Evolutionary conservation across 2,113 vertebrate genomes (phyloP), one percentile per base, ranked within the genome.

Genomic region (Prionailurus bengalensis): DNA sequence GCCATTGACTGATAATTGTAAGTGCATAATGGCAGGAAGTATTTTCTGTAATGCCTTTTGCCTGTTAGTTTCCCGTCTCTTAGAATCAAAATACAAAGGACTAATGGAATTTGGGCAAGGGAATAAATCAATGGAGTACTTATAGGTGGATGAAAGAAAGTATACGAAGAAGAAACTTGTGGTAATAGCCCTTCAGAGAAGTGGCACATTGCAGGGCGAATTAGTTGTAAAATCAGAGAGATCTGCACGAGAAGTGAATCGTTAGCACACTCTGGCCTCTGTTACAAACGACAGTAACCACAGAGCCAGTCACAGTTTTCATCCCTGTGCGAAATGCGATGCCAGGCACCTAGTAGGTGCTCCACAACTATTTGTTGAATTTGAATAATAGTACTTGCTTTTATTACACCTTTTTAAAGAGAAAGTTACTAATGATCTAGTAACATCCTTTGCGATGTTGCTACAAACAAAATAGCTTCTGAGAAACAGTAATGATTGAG

Each of bases 21-120:
- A 95, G 39, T 74, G 61, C 21, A 73, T 85, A 91, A 96, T 89
- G 45, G 39, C n/a, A 73, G 84, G 21, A 94, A 94, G 15, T 25
- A 71, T 92, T 74, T 91, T 79, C 70, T 55, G 31, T 94, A 87
- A 71, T 91, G 33, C 29, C 53, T 61, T 95, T 86, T 97, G 39
- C 39, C 73, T 92, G 15, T 39, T 82, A 86, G 79, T 91, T 95
- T 83, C 71, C 31, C 78, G 14, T 74, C 61, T 96, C 80, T 96
- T 78, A 90, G 82, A 95, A 93, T 81, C 66, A 96, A 96, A 92
- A 86, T 89, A 76, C 63, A 91, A 89, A 94, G 97, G 73, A 96
- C 78, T 87, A 95, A 85, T 95, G 91, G 96, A 98, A 97, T 92
- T 89, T 94, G 66, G 65, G n/a, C 70, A 86, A 96, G 55, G 27